Evolutionary conservation across 2,888 invertebrate genomes (phyloP).

Genomic region (Amblyjoppa proteus): DNA sequence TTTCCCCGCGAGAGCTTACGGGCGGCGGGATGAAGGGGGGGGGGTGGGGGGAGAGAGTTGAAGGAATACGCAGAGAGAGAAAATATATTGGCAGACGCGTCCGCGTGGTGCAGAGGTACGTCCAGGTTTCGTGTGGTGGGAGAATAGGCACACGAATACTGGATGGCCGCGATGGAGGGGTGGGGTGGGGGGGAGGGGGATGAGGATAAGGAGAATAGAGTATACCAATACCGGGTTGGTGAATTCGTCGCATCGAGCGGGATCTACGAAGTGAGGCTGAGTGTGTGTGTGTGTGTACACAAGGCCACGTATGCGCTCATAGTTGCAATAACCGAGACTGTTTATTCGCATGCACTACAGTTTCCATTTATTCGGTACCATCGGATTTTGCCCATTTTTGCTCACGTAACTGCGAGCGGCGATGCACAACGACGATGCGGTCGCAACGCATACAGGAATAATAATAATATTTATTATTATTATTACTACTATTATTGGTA

Average conservation of each 20-base stretch:
- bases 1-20: slow-evolving; percentile 45
- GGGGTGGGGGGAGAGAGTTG: neutral
- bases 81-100: slow-evolving; percentile 58
- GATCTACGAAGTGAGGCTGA: slow-evolving; percentile 24
- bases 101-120: slow-evolving; percentile 33
- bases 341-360: slow-evolving; percentile 50
- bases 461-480: no score
- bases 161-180: neutral
- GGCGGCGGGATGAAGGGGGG: slow-evolving; percentile 6
- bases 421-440: slow-evolving; percentile 61
- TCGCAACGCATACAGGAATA: neutral
- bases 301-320: neutral
- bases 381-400: slow-evolving; percentile 63
- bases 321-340: slow-evolving; percentile 20
- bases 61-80: slow-evolving; percentile 29
- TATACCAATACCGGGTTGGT: slow-evolving; percentile 18
- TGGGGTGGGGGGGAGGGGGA: slow-evolving; percentile 4
- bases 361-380: slow-evolving; percentile 61
- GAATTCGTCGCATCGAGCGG: slow-evolving; percentile 29
- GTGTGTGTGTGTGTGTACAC: neutral
- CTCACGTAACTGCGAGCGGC: slow-evolving; percentile 57
- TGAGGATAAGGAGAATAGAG: slow-evolving; percentile 46
- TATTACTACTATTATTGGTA: no score
- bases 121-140: neutral
- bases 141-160: slow-evolving; percentile 5